Evolutionary conservation across 2,888 invertebrate genomes (phyloP).

Genomic region (Cheilosia soror): DNA sequence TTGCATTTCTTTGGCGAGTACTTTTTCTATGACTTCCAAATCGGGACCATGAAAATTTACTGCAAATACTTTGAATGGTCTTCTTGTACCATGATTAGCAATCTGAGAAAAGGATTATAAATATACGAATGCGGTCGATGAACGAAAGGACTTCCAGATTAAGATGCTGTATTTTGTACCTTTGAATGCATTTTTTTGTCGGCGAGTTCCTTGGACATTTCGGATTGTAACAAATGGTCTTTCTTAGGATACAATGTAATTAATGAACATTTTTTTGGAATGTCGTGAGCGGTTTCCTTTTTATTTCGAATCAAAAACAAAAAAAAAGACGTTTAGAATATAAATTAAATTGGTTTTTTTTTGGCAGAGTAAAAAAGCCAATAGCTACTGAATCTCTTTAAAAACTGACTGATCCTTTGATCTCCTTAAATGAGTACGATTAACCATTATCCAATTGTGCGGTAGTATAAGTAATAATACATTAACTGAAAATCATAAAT

Average conservation of each 20-base stretch:
- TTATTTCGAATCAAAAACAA: constrained; percentile 1
- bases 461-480: constrained; percentile 29
- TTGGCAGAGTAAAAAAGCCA: no score
- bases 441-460: constrained; percentile 14
- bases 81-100: constrained; percentile 1
- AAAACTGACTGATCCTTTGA: constrained; percentile 46
- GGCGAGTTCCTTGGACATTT: constrained; percentile 47
- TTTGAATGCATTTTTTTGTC: constrained; percentile 11
- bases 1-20: constrained; percentile 24
- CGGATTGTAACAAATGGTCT: constrained; percentile 53
- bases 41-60: constrained; percentile 45
- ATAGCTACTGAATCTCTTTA: no score
- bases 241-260: constrained; percentile 27
- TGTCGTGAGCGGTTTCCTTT: constrained; percentile 24
- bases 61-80: constrained; percentile 43
- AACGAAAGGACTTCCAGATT: constrained; percentile 25
- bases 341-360: constrained; percentile 13
- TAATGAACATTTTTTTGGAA: constrained; percentile 40
- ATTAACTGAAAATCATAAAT: constrained; percentile 53
- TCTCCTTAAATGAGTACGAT: constrained; percentile 19
- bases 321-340: not conserved
- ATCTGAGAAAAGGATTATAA: constrained; percentile 6
- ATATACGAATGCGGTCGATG: not conserved
- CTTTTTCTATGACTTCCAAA: constrained; percentile 23
- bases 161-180: constrained; percentile 14